Evolutionary conservation across 2,888 invertebrate genomes (phyloP).

Genomic region (Ischnus inquisitorius): DNA sequence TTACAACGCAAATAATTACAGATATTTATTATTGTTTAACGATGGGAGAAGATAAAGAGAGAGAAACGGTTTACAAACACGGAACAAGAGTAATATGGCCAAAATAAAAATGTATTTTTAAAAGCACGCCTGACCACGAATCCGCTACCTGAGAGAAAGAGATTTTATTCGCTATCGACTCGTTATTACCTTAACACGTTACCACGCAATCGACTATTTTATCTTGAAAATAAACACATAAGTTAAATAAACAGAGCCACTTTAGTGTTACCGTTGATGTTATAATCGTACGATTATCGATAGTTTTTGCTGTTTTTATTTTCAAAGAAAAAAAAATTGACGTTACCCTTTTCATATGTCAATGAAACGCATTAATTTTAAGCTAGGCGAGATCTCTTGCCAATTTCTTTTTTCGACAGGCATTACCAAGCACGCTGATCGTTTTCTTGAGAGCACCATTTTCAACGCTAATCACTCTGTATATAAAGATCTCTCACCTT

Average conservation of each 20-base stretch:
- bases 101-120: conserved; percentile 73
- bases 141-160: conserved; percentile 75
- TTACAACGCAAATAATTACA: conserved; percentile 54
- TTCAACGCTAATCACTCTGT: conserved; percentile 57
- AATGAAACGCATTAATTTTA: conserved; percentile 29
- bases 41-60: conserved; percentile 9
- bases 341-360: conserved; percentile 31
- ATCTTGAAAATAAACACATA: conserved; percentile 27
- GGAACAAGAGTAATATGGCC: conserved; percentile 63
- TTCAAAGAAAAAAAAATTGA: conserved; percentile 45
- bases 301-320: conserved; percentile 30
- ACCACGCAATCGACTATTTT: conserved; percentile 51
- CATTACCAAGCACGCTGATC: not conserved
- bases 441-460: not conserved
- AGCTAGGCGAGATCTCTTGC: conserved; percentile 34
- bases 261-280: conserved; percentile 46
- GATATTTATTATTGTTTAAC: conserved; percentile 39
- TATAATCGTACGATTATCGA: conserved; percentile 24
- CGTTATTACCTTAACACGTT: conserved; percentile 54
- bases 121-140: conserved; percentile 76
- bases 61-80: conserved; percentile 47
- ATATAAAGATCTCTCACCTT: conserved; percentile 64
- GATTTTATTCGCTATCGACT: conserved; percentile 48
- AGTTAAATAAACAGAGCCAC: conserved; percentile 17
- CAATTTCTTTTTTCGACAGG: conserved; percentile 59